Conservation (phyloP, 2,888 invertebrate genomes). For the Molorchus minor region DNA sequence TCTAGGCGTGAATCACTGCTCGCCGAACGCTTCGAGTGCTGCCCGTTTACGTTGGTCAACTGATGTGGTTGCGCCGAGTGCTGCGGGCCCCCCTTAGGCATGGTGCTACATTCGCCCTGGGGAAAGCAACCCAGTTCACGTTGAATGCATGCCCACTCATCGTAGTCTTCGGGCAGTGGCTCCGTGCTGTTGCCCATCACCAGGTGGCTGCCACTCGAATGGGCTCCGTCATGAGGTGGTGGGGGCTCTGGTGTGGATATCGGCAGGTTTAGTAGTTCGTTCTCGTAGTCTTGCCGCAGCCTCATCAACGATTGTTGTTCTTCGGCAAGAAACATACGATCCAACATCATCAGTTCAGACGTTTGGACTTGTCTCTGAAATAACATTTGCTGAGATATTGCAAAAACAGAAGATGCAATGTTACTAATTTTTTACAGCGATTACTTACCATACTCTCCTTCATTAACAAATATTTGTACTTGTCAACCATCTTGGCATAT, state of each 20-base stretch:
- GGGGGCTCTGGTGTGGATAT: slow-evolving; percentile 29
- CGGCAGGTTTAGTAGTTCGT: slow-evolving; percentile 42
- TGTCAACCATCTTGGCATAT: slow-evolving; percentile 75
- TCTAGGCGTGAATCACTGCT: slow-evolving; percentile 59
- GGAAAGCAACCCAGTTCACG: slow-evolving; percentile 69
- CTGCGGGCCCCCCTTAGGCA: slow-evolving; percentile 10
- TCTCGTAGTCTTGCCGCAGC: slow-evolving; percentile 65
- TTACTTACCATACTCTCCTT: slow-evolving; percentile 80
- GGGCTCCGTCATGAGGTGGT: slow-evolving; percentile 25
- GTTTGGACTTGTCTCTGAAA: slow-evolving; percentile 75
- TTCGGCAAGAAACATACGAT: slow-evolving; percentile 77
- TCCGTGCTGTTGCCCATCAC: slow-evolving; percentile 15
- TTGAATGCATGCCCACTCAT: slow-evolving; percentile 75
- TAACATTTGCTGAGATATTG: slow-evolving; percentile 6
- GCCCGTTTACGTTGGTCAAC: slow-evolving; percentile 13
- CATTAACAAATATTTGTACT: slow-evolving; percentile 76
- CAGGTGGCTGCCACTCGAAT: not conserved
- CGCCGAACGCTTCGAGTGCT: slow-evolving; percentile 53
- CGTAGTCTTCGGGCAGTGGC: slow-evolving; percentile 63
- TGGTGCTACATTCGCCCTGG: slow-evolving; percentile 23
- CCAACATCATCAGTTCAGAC: slow-evolving; percentile 80
- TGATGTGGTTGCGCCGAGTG: slow-evolving; percentile 15
- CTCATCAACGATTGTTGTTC: slow-evolving; percentile 72
- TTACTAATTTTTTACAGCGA: not conserved
- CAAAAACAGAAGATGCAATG: slow-evolving; percentile 1